A percentile compares a stretch with the other conserved stretches of the same genome.
Conservation (phyloP, 92 coral and sea anemone genomes). For the Chrysogorgia sp. region DNA sequence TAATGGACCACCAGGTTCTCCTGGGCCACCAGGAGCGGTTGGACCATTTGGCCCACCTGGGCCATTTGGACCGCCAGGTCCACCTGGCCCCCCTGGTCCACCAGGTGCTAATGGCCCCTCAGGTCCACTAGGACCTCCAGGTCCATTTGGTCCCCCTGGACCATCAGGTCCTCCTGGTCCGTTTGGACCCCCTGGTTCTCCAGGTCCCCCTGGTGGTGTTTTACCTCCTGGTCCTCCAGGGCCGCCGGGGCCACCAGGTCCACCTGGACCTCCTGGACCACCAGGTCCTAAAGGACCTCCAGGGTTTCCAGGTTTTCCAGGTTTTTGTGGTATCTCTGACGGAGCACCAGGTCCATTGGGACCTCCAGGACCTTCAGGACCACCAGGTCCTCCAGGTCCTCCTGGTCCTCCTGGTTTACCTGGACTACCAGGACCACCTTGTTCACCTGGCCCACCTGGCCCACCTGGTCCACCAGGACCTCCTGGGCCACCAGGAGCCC, state of each 20-base stretch:
- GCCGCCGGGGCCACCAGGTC: constrained; percentile 67
- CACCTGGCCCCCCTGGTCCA: constrained; percentile 69
- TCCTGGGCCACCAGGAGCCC: constrained; percentile 49
- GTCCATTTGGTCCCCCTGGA: constrained; percentile 76
- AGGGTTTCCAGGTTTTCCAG: constrained; percentile 64
- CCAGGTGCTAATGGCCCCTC: background rate
- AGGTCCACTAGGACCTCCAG: constrained; percentile 63
- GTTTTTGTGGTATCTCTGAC: constrained; percentile 58
- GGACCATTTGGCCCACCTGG: constrained; percentile 76
- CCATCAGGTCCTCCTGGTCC: constrained; percentile 79
- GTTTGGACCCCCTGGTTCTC: constrained; percentile 57
- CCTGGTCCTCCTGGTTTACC: constrained; percentile 76
- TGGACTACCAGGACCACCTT: constrained; percentile 79
- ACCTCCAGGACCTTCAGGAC: constrained; percentile 10
- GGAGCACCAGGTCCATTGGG: constrained; percentile 71
- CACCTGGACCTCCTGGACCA: constrained; percentile 81
- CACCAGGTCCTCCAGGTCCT: constrained; percentile 61
- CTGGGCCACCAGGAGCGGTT: constrained; percentile 83
- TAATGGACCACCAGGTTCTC: constrained; percentile 35
- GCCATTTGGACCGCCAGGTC: constrained; percentile 30
- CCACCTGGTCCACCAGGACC: constrained; percentile 79
- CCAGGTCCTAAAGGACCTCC: constrained; percentile 63
- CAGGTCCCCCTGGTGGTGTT: constrained; percentile 64
- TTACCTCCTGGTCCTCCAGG: constrained; percentile 60
- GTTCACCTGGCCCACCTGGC: constrained; percentile 71